phyloP scores from a whole-genome alignment of 2,113 vertebrate species.

The Archilochus colubris region DNA sequence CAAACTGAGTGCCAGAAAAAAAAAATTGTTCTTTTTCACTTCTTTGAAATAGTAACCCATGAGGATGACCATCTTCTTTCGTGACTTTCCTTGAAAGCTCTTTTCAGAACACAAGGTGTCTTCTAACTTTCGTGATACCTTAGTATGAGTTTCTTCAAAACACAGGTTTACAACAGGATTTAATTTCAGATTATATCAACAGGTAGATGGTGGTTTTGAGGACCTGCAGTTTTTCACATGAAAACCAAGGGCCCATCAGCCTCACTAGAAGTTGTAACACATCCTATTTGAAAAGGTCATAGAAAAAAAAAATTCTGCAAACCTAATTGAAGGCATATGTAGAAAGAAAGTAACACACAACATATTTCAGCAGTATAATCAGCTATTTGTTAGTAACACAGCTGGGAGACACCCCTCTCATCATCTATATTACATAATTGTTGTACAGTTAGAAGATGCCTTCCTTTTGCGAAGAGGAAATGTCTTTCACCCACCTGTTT shows the following conservation, averaged over 20 bases:
- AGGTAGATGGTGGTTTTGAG: not conserved
- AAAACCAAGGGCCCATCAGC: not conserved
- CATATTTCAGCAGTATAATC: slow-evolving; percentile 40
- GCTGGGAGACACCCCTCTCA: not conserved
- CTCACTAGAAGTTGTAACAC: not conserved
- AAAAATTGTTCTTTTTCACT: not conserved
- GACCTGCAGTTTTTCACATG: not conserved
- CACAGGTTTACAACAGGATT: not conserved
- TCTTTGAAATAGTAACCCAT: not conserved
- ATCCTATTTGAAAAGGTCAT: slow-evolving; percentile 28
- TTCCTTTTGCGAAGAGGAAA: not conserved
- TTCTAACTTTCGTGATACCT: not conserved
- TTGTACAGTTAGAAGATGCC: not conserved
- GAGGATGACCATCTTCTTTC: not conserved
- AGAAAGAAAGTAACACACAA: slow-evolving; percentile 1
- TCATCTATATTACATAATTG: not conserved
- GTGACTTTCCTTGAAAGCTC: not conserved
- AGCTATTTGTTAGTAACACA: slow-evolving; percentile 9
- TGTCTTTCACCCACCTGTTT: not conserved
- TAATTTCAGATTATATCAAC: not conserved
- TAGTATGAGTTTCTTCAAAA: not conserved
- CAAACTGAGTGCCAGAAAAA: not conserved
- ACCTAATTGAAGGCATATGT: slow-evolving; percentile 52
- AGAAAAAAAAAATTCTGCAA: slow-evolving; percentile 37
- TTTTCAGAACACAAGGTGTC: not conserved